A percentile compares a stretch with the other conserved stretches of the same genome.
These are phyloP conservation scores for Orthonevra nobilis DNA, from an alignment of 2,888 invertebrate species.

Conservation along the genomic window DNA sequence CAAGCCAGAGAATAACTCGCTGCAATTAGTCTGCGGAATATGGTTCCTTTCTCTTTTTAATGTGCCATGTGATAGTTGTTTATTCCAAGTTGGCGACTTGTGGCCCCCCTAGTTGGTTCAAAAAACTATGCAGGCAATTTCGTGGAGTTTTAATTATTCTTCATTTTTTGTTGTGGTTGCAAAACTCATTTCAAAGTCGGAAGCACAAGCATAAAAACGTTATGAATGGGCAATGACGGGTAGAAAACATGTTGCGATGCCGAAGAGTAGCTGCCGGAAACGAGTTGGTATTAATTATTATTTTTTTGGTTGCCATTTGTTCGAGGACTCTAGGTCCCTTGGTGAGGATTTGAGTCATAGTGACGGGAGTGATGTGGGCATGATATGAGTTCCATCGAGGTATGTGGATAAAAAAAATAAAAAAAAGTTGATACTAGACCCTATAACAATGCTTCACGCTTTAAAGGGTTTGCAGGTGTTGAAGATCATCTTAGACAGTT, in stretches of 20 bases:
- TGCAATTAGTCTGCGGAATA: slow-evolving; percentile 28
- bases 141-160: slow-evolving; percentile 12
- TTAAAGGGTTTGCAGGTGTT: no score
- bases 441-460: no score
- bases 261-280: no score
- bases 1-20: slow-evolving; percentile 12
- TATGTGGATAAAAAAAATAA: not conserved
- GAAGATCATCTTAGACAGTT: no score
- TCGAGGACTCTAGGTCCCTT: not conserved
- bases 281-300: no score
- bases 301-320: not conserved
- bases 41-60: not conserved
- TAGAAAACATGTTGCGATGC: no score
- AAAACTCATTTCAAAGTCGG: slow-evolving; percentile 26
- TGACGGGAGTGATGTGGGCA: not conserved
- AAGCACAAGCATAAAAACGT: slow-evolving; percentile 19
- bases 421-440: no score
- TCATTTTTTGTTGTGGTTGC: slow-evolving; percentile 1
- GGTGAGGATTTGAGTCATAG: slow-evolving; percentile 4
- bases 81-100: slow-evolving; percentile 4
- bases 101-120: slow-evolving; percentile 20
- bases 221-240: slow-evolving; percentile 20
- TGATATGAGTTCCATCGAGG: not conserved
- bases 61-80: slow-evolving; percentile 10
- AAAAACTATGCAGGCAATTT: slow-evolving; percentile 52